Base-by-base conservation (phyloP, 1,140 invertebrate species). In the Dendrolimus punctatus region DNA sequence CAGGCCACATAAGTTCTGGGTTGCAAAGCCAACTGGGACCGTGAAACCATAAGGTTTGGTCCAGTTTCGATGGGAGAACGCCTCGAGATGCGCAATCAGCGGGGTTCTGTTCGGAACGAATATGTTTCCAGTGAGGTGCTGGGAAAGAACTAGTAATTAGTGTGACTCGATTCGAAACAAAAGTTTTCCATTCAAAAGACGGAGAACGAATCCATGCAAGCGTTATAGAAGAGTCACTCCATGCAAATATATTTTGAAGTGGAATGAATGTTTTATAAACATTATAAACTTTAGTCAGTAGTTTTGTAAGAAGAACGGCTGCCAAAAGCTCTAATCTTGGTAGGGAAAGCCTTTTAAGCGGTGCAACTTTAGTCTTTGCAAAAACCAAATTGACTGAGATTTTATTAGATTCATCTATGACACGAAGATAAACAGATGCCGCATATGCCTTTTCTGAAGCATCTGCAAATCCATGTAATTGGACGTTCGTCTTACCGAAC, bases 121-220 rank as follows among this genome's bases (percentile, higher is more conserved):
- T 23, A 23, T 23, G 23, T 23, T 3, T 23, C 23, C 23, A 23
- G 23, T 23, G 23, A 23, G 23, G 3, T 23, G 23, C 23, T 23
- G 23, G 23, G 23, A 23, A 1, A 23, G 23, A 23, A 23, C 23
- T 23, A 23, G 23, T 23, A 23, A 23, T 23, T 23, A 23, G 41
- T 2, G 1, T 37, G 0, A 86, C 68, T 39, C 81, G 50, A 60
- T 87, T 87, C 4, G 74, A 76, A 0, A 88, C 79, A 57, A 80
- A 88, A 0, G 71, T 74, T 58, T 85, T 76, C 48, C 66, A 65
- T n/a, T 10, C 42, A 8, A 42, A 48, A 6, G 75, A 66, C 4
- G 51, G 43, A 6, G 58, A 56, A 10, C 55, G 36, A 6, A 88
- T 70, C 82, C 84, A 86, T 5, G 48, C 40, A 8, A 87, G 43